Evolutionary conservation across 37 sponge, comb jelly and placozoan genomes (phyloP).

Genomic region (Chondrilla cf. caribensis): DNA sequence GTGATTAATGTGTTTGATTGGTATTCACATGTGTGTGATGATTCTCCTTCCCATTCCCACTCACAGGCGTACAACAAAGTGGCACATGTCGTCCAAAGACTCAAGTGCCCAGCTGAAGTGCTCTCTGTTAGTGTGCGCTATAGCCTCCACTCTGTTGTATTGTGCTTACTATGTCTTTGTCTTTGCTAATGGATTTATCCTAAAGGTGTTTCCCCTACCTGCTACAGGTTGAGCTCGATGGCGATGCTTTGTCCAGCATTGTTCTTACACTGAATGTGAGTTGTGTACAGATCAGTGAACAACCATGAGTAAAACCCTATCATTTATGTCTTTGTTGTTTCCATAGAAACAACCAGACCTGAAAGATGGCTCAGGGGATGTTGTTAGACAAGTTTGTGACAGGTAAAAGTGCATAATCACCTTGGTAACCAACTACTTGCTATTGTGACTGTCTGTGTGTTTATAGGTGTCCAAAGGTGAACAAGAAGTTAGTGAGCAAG

Average conservation of each 20-base stretch:
- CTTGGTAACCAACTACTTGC: not conserved
- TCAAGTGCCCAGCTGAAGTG: conserved; percentile 7
- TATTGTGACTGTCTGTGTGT: not conserved
- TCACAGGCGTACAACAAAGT: conserved; percentile 11
- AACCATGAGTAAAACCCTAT: no score
- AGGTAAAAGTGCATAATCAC: not conserved
- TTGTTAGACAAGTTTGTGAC: conserved; percentile 15
- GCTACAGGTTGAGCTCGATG: no score
- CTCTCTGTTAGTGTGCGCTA: not conserved
- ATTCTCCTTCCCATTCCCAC: no score
- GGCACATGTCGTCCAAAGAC: not conserved
- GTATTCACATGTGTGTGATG: not conserved
- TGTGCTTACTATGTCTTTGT: not conserved
- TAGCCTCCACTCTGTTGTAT: not conserved
- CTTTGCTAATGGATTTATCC: not conserved
- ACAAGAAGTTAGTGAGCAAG: not conserved
- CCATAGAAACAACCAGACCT: conserved; percentile 13
- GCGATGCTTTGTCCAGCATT: no score
- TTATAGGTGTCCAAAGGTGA: not conserved
- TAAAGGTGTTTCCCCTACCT: no score
- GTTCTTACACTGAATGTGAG: no score
- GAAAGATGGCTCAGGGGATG: not conserved
- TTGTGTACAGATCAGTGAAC: no score
- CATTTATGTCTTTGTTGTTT: not conserved
- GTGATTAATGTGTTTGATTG: no score